Percentiles rank a stretch among this genome's conserved stretches.
Conservation (phyloP, 2,113 vertebrate species). For the Oreochromis aureus region DNA sequence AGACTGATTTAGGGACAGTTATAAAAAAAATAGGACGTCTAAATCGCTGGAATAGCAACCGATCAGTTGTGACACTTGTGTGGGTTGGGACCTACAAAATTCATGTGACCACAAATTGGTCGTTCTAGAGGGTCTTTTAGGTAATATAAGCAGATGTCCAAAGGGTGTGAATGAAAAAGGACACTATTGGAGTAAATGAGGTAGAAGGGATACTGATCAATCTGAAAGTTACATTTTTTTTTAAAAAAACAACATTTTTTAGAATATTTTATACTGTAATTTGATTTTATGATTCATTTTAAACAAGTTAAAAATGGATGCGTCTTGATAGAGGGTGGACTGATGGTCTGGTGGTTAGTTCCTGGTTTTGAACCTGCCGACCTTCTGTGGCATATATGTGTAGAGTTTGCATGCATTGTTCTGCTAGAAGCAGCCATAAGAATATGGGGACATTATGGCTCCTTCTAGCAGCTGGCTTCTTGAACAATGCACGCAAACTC, state of each 20-base stretch:
- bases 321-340: not conserved
- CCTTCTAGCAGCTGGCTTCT: too few relatives aligned
- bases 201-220: not conserved
- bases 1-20: not conserved
- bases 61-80: not conserved
- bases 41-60: not conserved
- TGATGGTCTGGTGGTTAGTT: not conserved
- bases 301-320: not conserved
- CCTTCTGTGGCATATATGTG: not conserved
- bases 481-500: too few relatives aligned
- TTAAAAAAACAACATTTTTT: not conserved
- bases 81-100: not conserved
- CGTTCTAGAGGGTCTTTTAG: not conserved
- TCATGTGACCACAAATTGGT: not conserved
- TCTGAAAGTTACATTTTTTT: not conserved
- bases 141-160: not conserved
- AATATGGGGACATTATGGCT: fast-evolving
- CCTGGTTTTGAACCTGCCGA: not conserved
- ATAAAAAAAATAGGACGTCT: not conserved
- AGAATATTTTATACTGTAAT: not conserved
- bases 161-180: not conserved
- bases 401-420: not conserved
- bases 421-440: not conserved
- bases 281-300: not conserved
- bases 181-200: not conserved